phyloP scores from a whole-genome alignment of 2,113 vertebrate species.

The Coreoperca whiteheadi region DNA sequence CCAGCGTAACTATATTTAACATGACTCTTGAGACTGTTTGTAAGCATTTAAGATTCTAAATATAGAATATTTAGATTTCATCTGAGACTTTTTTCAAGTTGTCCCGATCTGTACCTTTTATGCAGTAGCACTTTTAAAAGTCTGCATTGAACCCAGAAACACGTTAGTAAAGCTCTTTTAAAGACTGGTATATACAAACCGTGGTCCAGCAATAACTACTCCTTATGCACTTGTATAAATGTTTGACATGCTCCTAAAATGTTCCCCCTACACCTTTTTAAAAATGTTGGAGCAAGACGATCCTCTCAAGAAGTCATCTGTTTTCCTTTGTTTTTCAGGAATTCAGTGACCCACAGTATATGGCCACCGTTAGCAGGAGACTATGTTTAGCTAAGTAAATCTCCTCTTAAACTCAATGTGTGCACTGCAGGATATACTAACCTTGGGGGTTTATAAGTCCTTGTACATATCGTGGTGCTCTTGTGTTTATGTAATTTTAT shows the following conservation, averaged over 20 bases:
- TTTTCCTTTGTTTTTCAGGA: background rate
- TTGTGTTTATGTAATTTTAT: slow-evolving; percentile 29
- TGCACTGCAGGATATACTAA: background rate
- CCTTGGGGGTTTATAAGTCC: background rate
- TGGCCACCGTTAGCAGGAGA: background rate
- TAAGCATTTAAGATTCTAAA: slow-evolving; percentile 7
- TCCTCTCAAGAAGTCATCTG: background rate
- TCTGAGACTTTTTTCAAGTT: background rate
- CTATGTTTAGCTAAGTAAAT: background rate
- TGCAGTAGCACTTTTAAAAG: slow-evolving; percentile 4
- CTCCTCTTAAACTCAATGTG: slow-evolving; percentile 1
- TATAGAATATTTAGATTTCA: background rate
- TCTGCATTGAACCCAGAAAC: background rate
- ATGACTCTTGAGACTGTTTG: slow-evolving; percentile 10
- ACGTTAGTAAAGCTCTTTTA: background rate
- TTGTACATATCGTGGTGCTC: slow-evolving; percentile 13
- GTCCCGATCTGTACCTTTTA: background rate
- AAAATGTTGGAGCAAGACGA: background rate
- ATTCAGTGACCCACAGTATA: background rate
- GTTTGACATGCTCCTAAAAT: background rate
- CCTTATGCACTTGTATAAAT: too few species aligned
- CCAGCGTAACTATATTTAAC: slow-evolving; percentile 27
- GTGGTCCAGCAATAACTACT: background rate
- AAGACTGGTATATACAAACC: background rate
- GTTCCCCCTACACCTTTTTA: background rate